phyloP scores from a whole-genome alignment of 2,113 vertebrate genomes.

The Megaceryle torquata region DNA sequence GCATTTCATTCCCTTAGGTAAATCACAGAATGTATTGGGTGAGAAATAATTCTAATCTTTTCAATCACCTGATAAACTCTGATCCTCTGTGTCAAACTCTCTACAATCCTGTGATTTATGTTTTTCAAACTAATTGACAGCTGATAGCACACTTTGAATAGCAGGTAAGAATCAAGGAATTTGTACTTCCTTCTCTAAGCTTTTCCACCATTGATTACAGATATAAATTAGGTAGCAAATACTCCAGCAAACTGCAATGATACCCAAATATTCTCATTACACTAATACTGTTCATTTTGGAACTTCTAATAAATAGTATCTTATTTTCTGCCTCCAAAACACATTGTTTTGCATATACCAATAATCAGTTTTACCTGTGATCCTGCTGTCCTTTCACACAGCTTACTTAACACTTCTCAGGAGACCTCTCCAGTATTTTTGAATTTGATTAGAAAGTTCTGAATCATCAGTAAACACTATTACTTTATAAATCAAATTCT shows the following conservation, averaged over 20 bases:
- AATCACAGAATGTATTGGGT: not conserved
- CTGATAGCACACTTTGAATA: not conserved
- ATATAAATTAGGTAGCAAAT: not conserved
- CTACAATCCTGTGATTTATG: not conserved
- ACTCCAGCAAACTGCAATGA: not conserved
- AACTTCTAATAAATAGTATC: not conserved
- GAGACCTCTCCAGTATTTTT: not conserved
- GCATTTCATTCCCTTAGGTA: not conserved
- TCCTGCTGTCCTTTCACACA: not conserved
- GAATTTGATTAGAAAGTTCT: not conserved
- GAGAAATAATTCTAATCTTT: not conserved
- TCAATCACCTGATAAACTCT: not conserved
- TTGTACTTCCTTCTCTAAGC: not conserved
- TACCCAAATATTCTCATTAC: not conserved
- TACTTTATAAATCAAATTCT: not conserved
- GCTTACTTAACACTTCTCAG: not conserved
- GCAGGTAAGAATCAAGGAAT: not conserved
- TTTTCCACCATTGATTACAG: not conserved
- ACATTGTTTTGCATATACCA: not conserved
- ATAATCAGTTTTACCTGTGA: not conserved
- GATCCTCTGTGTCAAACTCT: not conserved
- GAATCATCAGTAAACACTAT: not conserved
- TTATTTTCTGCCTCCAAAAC: not conserved
- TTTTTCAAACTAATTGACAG: not conserved
- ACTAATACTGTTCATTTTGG: not conserved